Evolutionary conservation across 2,888 invertebrate genomes (phyloP).

Genomic region (Chironomus riparius): DNA sequence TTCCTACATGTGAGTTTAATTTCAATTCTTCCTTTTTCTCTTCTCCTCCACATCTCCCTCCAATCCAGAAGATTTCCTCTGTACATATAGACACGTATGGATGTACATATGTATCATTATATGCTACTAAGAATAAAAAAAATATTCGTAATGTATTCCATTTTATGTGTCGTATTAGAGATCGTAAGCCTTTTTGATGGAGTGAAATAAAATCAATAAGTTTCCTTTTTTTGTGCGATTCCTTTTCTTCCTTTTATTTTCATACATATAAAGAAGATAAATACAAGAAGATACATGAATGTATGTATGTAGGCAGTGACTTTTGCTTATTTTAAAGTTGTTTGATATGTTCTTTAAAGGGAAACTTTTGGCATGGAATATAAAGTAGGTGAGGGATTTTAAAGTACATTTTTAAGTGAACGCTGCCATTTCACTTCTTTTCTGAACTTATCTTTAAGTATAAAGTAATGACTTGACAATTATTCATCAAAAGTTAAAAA

Average conservation of each 20-base stretch:
- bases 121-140: background rate
- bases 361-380: no score
- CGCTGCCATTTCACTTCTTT: no score
- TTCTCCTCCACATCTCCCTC: background rate
- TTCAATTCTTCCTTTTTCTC: background rate
- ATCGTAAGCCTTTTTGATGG: conserved; percentile 23
- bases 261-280: background rate
- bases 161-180: conserved; percentile 23
- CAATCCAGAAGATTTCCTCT: background rate
- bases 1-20: background rate
- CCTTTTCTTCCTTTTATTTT: background rate
- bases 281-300: background rate
- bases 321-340: no score
- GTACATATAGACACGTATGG: background rate
- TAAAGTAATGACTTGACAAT: no score
- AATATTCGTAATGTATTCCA: conserved; percentile 22
- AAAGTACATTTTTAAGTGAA: no score
- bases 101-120: no score
- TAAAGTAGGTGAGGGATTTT: no score
- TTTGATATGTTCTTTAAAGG: no score
- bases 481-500: no score
- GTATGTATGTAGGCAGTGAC: background rate
- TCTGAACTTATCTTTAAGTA: no score
- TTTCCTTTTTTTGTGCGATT: background rate
- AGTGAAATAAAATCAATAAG: conserved; percentile 23